Percentiles rank a stretch among this genome's conserved stretches.
These are phyloP conservation scores for Cybosia mesomella DNA, from an alignment of 2,888 invertebrate species.

Conservation along the genomic window DNA sequence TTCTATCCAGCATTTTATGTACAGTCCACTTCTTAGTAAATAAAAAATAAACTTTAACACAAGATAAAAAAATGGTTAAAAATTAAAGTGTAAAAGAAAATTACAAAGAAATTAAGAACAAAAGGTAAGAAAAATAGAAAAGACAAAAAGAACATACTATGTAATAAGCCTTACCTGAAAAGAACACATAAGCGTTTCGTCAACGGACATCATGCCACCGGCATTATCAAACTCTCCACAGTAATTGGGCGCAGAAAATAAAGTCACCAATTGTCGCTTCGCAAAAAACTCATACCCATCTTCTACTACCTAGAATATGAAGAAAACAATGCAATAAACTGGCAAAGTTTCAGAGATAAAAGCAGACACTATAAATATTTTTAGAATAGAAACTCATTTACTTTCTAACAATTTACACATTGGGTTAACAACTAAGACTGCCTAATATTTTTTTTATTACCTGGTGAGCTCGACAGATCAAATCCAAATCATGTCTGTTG, in stretches of 20 bases:
- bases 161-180: constrained; percentile 93
- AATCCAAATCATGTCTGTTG: constrained; percentile 98
- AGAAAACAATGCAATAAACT: constrained; percentile 21
- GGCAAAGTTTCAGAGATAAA: constrained; percentile 14
- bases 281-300: constrained; percentile 99
- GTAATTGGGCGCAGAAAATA: constrained; percentile 99
- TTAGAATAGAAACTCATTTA: constrained; percentile 7
- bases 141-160: background rate
- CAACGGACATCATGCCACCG: constrained; percentile 99
- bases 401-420: background rate
- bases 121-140: background rate
- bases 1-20: constrained; percentile 8
- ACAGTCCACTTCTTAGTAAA: constrained; percentile 16
- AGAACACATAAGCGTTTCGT: constrained; percentile 99
- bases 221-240: constrained; percentile 99
- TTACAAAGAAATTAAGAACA: background rate
- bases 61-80: constrained; percentile 10
- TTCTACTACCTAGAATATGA: constrained; percentile 92
- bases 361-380: constrained; percentile 7
- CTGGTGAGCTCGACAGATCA: constrained; percentile 99
- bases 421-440: background rate
- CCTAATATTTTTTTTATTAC: constrained; percentile 68
- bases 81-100: constrained; percentile 9
- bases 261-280: constrained; percentile 98
- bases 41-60: constrained; percentile 13